Evolutionary conservation across 2,113 vertebrate genomes (phyloP).

Genomic region (Athene noctua): DNA sequence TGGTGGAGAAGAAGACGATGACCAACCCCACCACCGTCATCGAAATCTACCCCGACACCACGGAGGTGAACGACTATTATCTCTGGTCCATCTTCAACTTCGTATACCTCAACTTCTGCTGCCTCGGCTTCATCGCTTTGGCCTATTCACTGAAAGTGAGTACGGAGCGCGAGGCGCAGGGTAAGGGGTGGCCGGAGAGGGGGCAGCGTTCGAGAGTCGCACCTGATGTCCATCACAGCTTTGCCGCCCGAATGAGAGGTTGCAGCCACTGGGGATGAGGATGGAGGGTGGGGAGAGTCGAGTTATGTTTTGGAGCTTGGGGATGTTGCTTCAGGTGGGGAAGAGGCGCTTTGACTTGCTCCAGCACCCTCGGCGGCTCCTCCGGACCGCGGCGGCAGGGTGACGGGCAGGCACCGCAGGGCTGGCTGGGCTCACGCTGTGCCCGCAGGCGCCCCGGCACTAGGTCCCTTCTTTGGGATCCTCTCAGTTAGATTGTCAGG

Average conservation of each 20-base stretch:
- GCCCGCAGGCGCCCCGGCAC: neutral
- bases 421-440: neutral
- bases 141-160: constrained; percentile 83
- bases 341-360: neutral
- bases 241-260: neutral
- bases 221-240: neutral
- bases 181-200: neutral
- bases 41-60: constrained; percentile 78
- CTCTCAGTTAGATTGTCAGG: neutral
- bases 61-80: constrained; percentile 81
- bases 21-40: constrained; percentile 75
- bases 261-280: neutral
- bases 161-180: neutral
- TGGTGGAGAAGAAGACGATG: constrained; percentile 76
- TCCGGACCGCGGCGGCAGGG: fast-evolving
- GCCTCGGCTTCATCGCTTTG: constrained; percentile 82
- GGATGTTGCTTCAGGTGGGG: neutral
- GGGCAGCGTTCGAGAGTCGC: fast-evolving
- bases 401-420: neutral
- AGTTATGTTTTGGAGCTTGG: neutral
- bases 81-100: constrained; percentile 88
- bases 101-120: constrained; percentile 87
- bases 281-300: neutral
- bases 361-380: neutral
- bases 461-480: neutral